Conservation (phyloP, 2,888 invertebrate genomes). For the Limenitis camilla region DNA sequence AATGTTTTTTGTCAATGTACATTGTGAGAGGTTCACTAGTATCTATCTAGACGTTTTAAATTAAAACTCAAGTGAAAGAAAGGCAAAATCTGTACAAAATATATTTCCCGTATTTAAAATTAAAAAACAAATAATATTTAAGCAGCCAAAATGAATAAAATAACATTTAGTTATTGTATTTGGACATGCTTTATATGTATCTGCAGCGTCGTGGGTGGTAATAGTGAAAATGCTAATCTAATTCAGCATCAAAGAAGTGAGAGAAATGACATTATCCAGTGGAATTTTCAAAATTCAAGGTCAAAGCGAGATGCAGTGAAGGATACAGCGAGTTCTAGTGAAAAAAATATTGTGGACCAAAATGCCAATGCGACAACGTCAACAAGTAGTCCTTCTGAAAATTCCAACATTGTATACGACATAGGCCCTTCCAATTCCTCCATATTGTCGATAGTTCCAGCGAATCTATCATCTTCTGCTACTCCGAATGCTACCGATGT, state of each 20-base stretch:
- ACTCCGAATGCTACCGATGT: slow-evolving; percentile 59
- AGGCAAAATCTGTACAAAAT: too few species aligned
- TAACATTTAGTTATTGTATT: slow-evolving; percentile 13
- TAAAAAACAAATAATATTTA: too few species aligned
- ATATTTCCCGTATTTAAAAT: background rate
- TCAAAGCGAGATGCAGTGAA: slow-evolving; percentile 42
- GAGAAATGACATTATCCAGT: background rate
- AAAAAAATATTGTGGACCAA: slow-evolving; percentile 34
- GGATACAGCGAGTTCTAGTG: slow-evolving; percentile 46
- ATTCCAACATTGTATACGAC: slow-evolving; percentile 45
- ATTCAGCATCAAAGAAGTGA: background rate
- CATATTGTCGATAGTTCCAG: slow-evolving; percentile 43
- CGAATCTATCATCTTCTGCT: slow-evolving; percentile 49
- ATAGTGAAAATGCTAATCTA: background rate
- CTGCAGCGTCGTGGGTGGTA: too few species aligned
- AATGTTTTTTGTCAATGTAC: too few species aligned
- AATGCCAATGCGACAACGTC: slow-evolving; percentile 28
- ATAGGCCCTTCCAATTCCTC: slow-evolving; percentile 50
- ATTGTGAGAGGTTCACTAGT: too few species aligned
- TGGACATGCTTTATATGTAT: slow-evolving; percentile 13
- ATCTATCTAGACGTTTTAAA: too few species aligned
- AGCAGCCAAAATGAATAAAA: slow-evolving; percentile 19
- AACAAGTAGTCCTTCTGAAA: slow-evolving; percentile 50
- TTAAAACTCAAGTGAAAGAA: too few species aligned
- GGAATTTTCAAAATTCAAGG: slow-evolving; percentile 37